These are phyloP conservation scores for Pristis pectinata DNA, from an alignment of 2,797 vertebrate species.

Conservation along the genomic window DNA sequence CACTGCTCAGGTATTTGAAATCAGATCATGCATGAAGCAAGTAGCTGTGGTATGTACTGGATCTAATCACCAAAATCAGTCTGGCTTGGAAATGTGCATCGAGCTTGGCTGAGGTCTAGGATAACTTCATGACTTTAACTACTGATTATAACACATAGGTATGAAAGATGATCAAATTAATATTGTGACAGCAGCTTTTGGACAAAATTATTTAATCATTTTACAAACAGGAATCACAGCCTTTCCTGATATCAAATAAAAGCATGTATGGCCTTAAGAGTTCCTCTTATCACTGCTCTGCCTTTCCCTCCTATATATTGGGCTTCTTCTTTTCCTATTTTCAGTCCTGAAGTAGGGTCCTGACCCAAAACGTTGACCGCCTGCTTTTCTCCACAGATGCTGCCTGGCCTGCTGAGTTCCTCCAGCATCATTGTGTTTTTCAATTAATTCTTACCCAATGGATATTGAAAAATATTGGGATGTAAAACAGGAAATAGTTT, in stretches of 20 bases:
- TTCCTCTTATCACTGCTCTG: no score
- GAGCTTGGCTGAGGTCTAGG: background rate
- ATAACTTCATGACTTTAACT: background rate
- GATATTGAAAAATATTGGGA: background rate
- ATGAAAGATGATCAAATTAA: background rate
- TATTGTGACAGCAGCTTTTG: background rate
- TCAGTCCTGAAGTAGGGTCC: no score
- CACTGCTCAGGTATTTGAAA: constrained; percentile 17
- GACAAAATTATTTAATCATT: background rate
- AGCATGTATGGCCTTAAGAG: background rate
- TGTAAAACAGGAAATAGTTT: background rate
- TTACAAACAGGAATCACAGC: background rate
- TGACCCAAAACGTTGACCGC: no score
- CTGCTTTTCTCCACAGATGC: no score
- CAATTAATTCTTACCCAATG: background rate
- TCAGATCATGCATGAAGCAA: constrained; percentile 25
- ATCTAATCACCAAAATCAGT: background rate
- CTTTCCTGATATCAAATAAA: background rate
- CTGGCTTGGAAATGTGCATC: background rate
- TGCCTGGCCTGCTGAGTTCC: no score
- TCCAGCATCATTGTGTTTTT: no score
- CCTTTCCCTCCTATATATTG: no score
- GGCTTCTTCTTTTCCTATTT: no score
- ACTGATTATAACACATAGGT: background rate
- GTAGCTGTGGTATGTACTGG: constrained; percentile 4